A percentile compares a stretch with the other conserved stretches of the same genome.
These are phyloP conservation scores for Peromyscus nudipes DNA, from an alignment of 2,797 vertebrate species.

Conservation along the genomic window DNA sequence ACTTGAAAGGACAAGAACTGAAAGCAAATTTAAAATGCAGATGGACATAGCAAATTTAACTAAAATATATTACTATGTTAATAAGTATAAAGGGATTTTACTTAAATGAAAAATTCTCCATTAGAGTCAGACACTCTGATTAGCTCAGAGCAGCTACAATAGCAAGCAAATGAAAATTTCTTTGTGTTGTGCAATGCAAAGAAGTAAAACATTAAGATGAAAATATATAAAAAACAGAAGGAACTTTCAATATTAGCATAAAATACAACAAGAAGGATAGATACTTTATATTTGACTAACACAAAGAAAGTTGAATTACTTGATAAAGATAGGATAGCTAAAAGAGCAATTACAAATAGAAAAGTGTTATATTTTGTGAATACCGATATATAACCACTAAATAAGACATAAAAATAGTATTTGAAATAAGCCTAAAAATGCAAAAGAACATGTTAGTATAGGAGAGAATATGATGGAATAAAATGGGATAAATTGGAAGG, in stretches of 20 bases:
- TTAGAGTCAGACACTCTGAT: background rate
- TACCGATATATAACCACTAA: background rate
- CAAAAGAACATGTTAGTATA: background rate
- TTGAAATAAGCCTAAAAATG: background rate
- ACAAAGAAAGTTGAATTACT: background rate
- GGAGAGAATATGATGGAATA: too few species aligned
- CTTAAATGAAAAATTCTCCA: background rate
- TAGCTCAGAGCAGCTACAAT: background rate
- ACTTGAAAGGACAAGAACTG: background rate
- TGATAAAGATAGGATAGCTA: background rate
- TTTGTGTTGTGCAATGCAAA: background rate
- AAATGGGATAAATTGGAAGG: background rate
- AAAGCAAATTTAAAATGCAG: conserved; percentile 1
- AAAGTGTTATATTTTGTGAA: background rate
- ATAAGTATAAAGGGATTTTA: conserved; percentile 16
- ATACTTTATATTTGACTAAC: background rate
- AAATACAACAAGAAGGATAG: background rate
- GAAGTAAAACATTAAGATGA: background rate
- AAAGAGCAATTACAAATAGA: background rate
- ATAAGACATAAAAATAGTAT: background rate
- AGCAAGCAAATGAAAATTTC: background rate
- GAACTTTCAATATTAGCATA: background rate
- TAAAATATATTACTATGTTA: background rate
- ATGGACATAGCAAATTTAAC: background rate
- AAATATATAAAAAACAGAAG: background rate